These are phyloP conservation scores for Melierax canorus DNA, from an alignment of 2,113 vertebrate genomes.

Conservation along the genomic window DNA sequence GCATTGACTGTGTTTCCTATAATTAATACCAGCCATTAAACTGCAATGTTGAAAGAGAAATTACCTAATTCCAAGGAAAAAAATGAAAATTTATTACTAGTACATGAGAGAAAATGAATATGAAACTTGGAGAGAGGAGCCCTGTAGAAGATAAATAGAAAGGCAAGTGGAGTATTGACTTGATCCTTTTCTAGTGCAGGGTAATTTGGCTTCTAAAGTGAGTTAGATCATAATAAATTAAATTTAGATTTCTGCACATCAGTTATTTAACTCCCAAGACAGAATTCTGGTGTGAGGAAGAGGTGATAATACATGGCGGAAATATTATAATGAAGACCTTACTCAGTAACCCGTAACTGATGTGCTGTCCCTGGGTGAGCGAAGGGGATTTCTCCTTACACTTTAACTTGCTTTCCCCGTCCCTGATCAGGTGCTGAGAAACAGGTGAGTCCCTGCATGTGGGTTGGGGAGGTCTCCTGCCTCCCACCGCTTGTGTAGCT, in stretches of 20 bases:
- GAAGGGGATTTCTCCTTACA: not conserved
- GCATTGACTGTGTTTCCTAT: slow-evolving; percentile 49
- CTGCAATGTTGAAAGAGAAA: slow-evolving; percentile 70
- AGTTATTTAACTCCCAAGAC: slow-evolving; percentile 78
- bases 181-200: slow-evolving; percentile 74
- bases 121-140: slow-evolving; percentile 60
- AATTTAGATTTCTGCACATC: slow-evolving; percentile 80
- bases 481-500: not conserved
- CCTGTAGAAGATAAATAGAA: slow-evolving; percentile 75
- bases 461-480: not conserved
- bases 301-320: slow-evolving; percentile 67
- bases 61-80: slow-evolving; percentile 71
- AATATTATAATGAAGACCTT: slow-evolving; percentile 75
- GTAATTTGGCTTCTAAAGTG: slow-evolving; percentile 79
- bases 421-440: not conserved
- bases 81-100: slow-evolving; percentile 73
- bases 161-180: slow-evolving; percentile 78
- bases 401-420: not conserved
- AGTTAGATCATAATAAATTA: slow-evolving; percentile 83
- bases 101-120: slow-evolving; percentile 70
- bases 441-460: not conserved
- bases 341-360: slow-evolving; percentile 69
- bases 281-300: slow-evolving; percentile 65
- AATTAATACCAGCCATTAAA: slow-evolving; percentile 77
- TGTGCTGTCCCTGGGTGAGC: slow-evolving; percentile 34